phyloP scores from a whole-genome alignment of 2,113 vertebrate species.

The Heterochromis multidens region DNA sequence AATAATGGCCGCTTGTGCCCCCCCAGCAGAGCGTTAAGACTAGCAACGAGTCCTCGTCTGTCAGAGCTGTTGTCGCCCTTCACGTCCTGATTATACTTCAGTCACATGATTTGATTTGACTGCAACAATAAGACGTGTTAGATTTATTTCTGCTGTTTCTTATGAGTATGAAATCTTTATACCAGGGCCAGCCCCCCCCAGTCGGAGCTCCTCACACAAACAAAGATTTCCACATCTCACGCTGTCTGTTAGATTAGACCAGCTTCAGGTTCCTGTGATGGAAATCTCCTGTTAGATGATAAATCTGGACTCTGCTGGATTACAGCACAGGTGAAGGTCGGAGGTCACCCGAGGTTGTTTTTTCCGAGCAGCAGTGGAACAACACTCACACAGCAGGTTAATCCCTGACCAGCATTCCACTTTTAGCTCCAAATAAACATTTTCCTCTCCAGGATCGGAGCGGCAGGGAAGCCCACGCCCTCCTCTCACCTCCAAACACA shows the following conservation, averaged over 20 bases:
- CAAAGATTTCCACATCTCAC: neutral
- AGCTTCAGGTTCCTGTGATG: neutral
- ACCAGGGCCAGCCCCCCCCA: too few species aligned
- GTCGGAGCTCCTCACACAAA: neutral
- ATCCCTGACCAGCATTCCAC: neutral
- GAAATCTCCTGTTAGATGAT: neutral
- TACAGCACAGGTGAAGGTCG: neutral
- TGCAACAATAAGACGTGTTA: too few species aligned
- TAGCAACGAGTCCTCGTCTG: too few species aligned
- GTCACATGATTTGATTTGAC: too few species aligned
- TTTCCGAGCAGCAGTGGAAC: neutral
- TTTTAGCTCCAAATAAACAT: neutral
- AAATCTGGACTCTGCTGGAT: neutral
- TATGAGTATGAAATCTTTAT: too few species aligned
- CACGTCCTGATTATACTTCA: too few species aligned
- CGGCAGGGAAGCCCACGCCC: neutral
- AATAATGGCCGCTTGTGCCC: neutral
- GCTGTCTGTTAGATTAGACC: neutral
- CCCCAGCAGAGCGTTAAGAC: too few species aligned
- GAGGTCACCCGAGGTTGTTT: neutral
- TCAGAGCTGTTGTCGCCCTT: too few species aligned
- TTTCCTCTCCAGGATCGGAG: neutral
- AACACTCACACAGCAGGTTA: neutral
- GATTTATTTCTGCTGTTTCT: too few species aligned
- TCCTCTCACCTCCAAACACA: neutral